phyloP scores from a whole-genome alignment of 2,888 invertebrate species.

The Erpobdella octoculata region DNA sequence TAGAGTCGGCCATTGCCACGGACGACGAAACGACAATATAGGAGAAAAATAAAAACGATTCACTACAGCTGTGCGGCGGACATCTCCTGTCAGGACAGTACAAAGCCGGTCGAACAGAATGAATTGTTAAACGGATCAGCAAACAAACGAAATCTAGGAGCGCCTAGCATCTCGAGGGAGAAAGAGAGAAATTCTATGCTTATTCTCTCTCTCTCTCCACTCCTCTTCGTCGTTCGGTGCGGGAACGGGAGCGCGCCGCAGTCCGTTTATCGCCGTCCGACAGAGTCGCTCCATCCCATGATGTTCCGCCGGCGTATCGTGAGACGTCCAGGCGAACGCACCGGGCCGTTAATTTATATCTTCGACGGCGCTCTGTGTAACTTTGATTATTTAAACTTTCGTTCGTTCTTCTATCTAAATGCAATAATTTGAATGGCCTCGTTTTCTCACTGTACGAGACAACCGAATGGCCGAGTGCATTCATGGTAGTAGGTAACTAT shows the following conservation, averaged over 20 bases:
- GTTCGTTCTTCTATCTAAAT: background rate
- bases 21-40: no score
- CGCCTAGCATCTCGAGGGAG: background rate
- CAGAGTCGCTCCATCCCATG: slow-evolving; percentile 1
- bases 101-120: background rate
- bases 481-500: no score
- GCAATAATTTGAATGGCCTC: no score
- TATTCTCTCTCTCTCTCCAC: no score
- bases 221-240: no score
- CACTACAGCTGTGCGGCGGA: background rate
- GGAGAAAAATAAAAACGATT: slow-evolving; percentile 10
- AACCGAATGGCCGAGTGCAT: no score
- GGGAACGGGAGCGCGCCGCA: slow-evolving; percentile 1
- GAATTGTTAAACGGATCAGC: slow-evolving; percentile 13
- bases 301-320: slow-evolving; percentile 12
- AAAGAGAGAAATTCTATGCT: slow-evolving; percentile 10
- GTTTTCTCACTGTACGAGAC: no score
- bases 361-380: slow-evolving; percentile 17
- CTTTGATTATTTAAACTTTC: background rate
- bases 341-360: slow-evolving; percentile 21
- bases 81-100: background rate
- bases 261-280: slow-evolving; percentile 4
- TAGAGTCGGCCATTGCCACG: no score
- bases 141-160: slow-evolving; percentile 1
- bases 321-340: slow-evolving; percentile 8